phyloP scores from a whole-genome alignment of 2,888 invertebrate genomes.

The Drosophila prostipennis region DNA sequence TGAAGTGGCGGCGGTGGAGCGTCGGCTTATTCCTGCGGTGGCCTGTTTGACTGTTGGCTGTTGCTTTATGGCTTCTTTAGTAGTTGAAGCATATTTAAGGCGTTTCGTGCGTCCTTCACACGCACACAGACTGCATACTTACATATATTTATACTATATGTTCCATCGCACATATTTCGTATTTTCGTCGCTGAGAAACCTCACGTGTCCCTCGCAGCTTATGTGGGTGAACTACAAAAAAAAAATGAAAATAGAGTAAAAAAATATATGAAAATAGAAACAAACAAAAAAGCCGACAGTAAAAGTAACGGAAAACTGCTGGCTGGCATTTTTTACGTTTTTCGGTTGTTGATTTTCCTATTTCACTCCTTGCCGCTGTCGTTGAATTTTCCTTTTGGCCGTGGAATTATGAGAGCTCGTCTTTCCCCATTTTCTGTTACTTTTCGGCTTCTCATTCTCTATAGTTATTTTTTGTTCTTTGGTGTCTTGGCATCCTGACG shows the following conservation, averaged over 20 bases:
- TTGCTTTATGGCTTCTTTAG: conserved; percentile 67
- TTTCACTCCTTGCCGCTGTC: conserved; percentile 46
- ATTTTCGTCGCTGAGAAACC: conserved; percentile 64
- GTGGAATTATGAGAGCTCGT: conserved; percentile 61
- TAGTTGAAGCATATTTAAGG: conserved; percentile 70
- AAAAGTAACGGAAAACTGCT: conserved; percentile 56
- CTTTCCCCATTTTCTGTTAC: conserved; percentile 35
- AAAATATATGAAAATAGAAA: conserved; percentile 30
- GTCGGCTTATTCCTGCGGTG: conserved; percentile 34
- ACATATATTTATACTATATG: conserved; percentile 30
- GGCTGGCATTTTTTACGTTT: conserved; percentile 66
- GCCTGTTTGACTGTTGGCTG: conserved; percentile 45
- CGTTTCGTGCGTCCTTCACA: conserved; percentile 53
- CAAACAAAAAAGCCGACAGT: conserved; percentile 34
- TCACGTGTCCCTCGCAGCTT: conserved; percentile 58
- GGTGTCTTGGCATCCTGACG: conserved; percentile 48
- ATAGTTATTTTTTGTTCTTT: conserved; percentile 32
- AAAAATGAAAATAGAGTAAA: conserved; percentile 24
- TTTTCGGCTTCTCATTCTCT: conserved; percentile 13
- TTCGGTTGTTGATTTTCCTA: conserved; percentile 68
- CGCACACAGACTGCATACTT: conserved; percentile 41
- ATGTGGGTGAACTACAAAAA: conserved; percentile 35
- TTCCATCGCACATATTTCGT: conserved; percentile 33
- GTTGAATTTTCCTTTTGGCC: conserved; percentile 27
- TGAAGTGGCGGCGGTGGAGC: conserved; percentile 18